A percentile compares a stretch with the other conserved stretches of the same genome.
phyloP scores from a whole-genome alignment of 2,113 vertebrate genomes.

The Chaenogobius annularis region DNA sequence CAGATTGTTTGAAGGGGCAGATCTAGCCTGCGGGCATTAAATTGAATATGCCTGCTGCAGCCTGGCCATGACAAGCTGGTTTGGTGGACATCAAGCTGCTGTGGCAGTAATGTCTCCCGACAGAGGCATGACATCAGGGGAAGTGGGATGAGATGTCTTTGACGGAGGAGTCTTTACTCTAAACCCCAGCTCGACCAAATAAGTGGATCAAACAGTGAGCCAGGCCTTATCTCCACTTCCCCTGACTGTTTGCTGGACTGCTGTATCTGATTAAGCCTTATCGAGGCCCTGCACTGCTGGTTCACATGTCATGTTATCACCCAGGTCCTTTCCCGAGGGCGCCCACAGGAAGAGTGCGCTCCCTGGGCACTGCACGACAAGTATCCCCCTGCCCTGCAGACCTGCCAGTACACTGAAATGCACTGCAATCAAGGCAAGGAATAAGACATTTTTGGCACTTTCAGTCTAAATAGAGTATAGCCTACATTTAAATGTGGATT shows the following conservation, averaged over 20 bases:
- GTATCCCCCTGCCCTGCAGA: constrained; percentile 36
- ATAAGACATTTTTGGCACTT: neutral
- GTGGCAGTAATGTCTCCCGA: constrained; percentile 24
- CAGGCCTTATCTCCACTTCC: constrained; percentile 72
- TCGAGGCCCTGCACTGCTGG: constrained; percentile 68
- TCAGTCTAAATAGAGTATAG: too few relatives aligned
- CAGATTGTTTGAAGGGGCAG: too few relatives aligned
- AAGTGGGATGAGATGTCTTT: constrained; percentile 57
- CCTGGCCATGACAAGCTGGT: neutral
- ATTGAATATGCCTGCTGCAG: too few relatives aligned
- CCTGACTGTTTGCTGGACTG: constrained; percentile 71
- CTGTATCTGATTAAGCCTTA: constrained; percentile 71
- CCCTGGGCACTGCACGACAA: constrained; percentile 62
- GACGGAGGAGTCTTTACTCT: constrained; percentile 32
- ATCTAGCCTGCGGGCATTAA: too few relatives aligned
- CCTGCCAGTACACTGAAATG: constrained; percentile 16
- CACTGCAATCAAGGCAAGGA: constrained; percentile 10
- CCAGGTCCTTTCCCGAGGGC: constrained; percentile 71
- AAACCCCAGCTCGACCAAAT: constrained; percentile 50
- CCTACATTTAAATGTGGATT: neutral
- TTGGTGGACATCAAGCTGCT: constrained; percentile 19
- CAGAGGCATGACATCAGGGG: constrained; percentile 56
- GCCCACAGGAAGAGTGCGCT: constrained; percentile 70
- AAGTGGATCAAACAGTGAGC: constrained; percentile 70
- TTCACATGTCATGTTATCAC: constrained; percentile 78